Base-by-base conservation (phyloP, 2,113 vertebrate genomes). In the Pelvicachromis taeniatus region DNA sequence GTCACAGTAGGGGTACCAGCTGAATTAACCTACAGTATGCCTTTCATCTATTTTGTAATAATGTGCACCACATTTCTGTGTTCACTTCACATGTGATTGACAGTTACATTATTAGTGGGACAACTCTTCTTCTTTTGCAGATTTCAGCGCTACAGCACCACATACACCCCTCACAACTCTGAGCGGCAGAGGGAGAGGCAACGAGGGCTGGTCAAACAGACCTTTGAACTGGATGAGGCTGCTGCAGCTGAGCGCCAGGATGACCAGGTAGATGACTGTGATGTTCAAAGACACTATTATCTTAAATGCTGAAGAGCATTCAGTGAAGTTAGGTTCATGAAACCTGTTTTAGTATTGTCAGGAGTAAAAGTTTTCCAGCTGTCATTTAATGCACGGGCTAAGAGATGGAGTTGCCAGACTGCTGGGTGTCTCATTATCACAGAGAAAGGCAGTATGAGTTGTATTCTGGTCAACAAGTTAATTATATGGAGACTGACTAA, bases 171-270 rank as follows among this genome's bases (percentile, higher is more conserved):
- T 26, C 94, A 96, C 78, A 97, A 95, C 77, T 61, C 95, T 0
- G 97, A 98, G 94, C 95, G 94, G 1, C 98, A 97, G 85, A 93
- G 96, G 9, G 97, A 98, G 77, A 95, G 96, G 29, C 97, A 97
- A 94, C 96, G 94, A 56, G 96, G 96, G 2, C 95, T 98, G 53
- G 55, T 94, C 79, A 96, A 96, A 89, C 98, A 98, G 92, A 95
- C 96, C 82, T 98, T 97, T 80, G 98, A 98, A 85, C 94, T 97
- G 93, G 98, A 98, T 1, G 93, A 95, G 70, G 92, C 89, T 16
- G 94, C 92, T 1, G 93, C 87, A 2, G 93, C 95, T 0, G 97
- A 98, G 55, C 96, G 94, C 45, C 95, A 96, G 1, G 97, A 98
- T 9, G 97, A 98, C 53, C 95, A 94, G 96, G 97, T 97, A 92